A percentile compares a stretch with the other conserved stretches of the same genome.
Evolutionary conservation across 2,113 vertebrate genomes (phyloP).

Genomic region (Fregata magnificens): DNA sequence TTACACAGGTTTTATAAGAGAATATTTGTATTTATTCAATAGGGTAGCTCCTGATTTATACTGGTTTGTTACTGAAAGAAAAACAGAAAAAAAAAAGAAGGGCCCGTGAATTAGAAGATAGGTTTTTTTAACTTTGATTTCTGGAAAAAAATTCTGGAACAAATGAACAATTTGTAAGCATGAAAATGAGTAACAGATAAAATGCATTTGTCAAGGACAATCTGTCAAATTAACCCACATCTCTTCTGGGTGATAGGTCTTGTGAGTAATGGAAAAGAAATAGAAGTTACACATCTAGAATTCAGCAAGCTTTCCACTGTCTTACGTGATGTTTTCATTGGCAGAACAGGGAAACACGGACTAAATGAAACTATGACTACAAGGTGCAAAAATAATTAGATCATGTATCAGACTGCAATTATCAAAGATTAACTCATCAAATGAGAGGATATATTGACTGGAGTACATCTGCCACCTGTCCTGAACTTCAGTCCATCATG

Average conservation of each 20-base stretch:
- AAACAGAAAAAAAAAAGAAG: neutral
- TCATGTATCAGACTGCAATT: neutral
- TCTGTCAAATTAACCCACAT: neutral
- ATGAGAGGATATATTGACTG: neutral
- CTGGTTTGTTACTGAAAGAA: neutral
- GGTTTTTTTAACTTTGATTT: neutral
- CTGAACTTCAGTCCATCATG: rapidly evolving
- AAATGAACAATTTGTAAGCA: neutral
- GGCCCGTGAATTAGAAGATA: neutral
- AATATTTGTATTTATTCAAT: neutral
- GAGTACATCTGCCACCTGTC: neutral
- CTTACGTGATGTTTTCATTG: neutral
- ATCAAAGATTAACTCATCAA: neutral
- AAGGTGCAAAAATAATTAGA: neutral
- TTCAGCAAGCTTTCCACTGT: neutral
- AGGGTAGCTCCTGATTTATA: neutral
- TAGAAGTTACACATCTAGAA: neutral
- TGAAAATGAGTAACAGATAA: constrained; percentile 9
- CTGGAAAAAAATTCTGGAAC: neutral
- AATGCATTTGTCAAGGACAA: neutral
- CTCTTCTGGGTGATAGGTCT: neutral
- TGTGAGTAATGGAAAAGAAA: neutral
- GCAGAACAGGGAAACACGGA: neutral
- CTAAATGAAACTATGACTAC: neutral
- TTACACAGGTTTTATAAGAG: neutral